Conservation (phyloP, 2,797 vertebrate genomes). For the Saxicola maurus region DNA sequence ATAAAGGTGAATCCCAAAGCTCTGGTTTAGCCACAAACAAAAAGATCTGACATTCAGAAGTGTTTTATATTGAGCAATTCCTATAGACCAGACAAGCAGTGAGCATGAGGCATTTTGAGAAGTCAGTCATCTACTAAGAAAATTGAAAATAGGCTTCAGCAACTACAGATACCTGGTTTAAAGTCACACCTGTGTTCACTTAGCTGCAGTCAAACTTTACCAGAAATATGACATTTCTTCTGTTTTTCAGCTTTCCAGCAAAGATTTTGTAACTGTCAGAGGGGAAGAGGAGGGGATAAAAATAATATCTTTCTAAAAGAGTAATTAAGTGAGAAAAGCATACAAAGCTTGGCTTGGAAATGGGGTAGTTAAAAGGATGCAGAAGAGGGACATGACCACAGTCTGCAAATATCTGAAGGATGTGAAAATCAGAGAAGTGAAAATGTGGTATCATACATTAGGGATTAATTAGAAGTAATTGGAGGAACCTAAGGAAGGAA, state of each 20-base stretch:
- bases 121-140: not conserved
- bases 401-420: conserved; percentile 1
- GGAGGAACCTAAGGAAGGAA: not conserved
- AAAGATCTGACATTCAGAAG: not conserved
- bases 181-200: not conserved
- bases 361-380: not conserved
- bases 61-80: not conserved
- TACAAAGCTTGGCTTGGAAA: not conserved
- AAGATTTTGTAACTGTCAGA: not conserved
- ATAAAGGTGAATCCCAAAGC: not conserved
- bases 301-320: not conserved
- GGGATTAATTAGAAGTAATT: conserved; percentile 30
- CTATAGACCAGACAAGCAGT: not conserved
- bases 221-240: not conserved
- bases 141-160: not conserved
- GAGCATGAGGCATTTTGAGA: not conserved
- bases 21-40: not conserved
- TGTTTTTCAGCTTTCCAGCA: not conserved
- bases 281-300: not conserved
- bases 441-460: not conserved
- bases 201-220: not conserved
- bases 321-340: not conserved
- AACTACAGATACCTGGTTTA: not conserved
- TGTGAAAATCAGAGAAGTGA: not conserved
- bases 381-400: not conserved